Evolutionary conservation across 2,888 invertebrate species (phyloP), one percentile per base, ranked within the genome.

Genomic region (Tetropium fuscum): DNA sequence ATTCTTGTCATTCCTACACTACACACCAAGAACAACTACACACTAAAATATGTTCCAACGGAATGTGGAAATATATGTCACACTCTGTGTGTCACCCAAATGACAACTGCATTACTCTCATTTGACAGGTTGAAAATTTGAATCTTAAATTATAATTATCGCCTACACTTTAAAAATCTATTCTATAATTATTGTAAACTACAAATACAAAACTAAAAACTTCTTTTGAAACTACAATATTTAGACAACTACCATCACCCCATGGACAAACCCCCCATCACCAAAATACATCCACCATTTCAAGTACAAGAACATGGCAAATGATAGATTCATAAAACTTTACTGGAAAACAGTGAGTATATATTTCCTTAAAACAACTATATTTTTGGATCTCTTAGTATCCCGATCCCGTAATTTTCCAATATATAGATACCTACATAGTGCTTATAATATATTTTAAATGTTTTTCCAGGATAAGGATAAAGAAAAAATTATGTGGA

Each of bases 401-500:
- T 8, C 1, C 5, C 27, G 10, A 8, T 27, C 7, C 38, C 38
- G n/a, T 51, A 18, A 20, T 25, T 27, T 27, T 27, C 2, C n/a
- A n/a, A n/a, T n/a, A n/a, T n/a, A 45, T 2, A 25, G 10, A 19
- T 32, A 44, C 10, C 11, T 13, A 15, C 18, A 18, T 38, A 38
- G n/a, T 8, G 13, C n/a, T 40, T 8, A 43, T 27, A 48, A n/a
- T 64, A 43, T 74, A 53, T 53, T 63, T 40, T n/a, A n/a, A n/a
- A n/a, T n/a, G n/a, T n/a, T 8, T 38, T 69, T 78, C 36, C 59
- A 81, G 64, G 87, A 89, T 68, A 87, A 88, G 0, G 90, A 90
- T 1, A 87, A 89, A 74, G 89, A 89, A 70, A 87, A 89, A 70
- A 87, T 91, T n/a, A 84, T 90, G 69, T 93, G 92, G 87, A 85